Evolutionary conservation across 2,797 vertebrate genomes (phyloP).

Genomic region (Poeciliopsis presidionis): DNA sequence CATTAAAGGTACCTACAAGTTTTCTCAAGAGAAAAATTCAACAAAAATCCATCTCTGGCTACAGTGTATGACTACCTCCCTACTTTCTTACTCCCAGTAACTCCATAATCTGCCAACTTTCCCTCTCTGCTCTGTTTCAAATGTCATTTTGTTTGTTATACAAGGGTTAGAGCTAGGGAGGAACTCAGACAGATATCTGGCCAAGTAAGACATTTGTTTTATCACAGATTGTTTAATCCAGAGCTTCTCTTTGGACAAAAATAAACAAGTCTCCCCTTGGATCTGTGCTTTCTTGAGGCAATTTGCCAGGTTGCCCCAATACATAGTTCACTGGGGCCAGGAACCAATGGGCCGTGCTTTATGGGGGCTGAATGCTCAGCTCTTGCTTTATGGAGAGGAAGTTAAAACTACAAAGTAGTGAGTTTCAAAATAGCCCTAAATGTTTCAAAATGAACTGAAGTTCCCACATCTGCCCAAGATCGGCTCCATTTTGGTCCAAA

Average conservation of each 20-base stretch:
- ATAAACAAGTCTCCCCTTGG: conserved; percentile 57
- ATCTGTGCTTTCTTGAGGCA: conserved; percentile 59
- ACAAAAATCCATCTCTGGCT: conserved; percentile 60
- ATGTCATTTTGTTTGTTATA: conserved; percentile 81
- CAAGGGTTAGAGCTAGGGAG: conserved; percentile 55
- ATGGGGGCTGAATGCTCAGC: conserved; percentile 53
- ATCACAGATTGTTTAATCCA: conserved; percentile 77
- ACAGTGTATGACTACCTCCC: conserved; percentile 48
- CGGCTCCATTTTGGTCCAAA: conserved; percentile 45
- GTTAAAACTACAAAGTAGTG: conserved; percentile 25
- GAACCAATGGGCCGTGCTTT: conserved; percentile 38
- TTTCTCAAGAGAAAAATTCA: conserved; percentile 60
- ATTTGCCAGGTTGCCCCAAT: conserved; percentile 66
- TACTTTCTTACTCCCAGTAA: conserved; percentile 54
- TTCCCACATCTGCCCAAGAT: conserved; percentile 30
- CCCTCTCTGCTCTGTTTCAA: conserved; percentile 78
- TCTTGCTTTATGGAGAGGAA: conserved; percentile 40
- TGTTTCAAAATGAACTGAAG: conserved; percentile 51
- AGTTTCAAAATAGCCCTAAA: conserved; percentile 43
- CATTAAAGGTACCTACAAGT: conserved; percentile 55
- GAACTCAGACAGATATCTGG: conserved; percentile 65
- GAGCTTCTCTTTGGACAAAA: conserved; percentile 62
- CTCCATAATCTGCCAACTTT: conserved; percentile 61
- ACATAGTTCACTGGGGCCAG: conserved; percentile 47
- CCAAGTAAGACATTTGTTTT: conserved; percentile 64